Evolutionary conservation across 2,888 invertebrate genomes (phyloP), one percentile per base, ranked within the genome.

Genomic region (Sabatieria punctata): DNA sequence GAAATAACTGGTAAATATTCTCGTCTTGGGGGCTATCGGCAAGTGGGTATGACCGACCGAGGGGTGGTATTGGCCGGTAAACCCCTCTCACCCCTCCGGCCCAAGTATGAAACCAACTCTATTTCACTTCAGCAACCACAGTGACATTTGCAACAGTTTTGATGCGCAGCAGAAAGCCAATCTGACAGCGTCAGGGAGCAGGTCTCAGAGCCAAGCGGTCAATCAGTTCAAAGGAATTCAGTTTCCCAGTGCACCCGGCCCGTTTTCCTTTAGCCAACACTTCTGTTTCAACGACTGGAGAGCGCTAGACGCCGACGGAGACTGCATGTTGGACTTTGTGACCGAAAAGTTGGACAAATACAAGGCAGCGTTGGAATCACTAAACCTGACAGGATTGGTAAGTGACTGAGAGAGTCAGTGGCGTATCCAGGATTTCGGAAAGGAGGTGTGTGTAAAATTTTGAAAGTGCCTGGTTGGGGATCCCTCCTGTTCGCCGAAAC

Each of bases 211-310:
- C 8, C 48, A 51, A 2, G 35, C 60, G 6, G 57, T 55, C 8
- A 39, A 49, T 2, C 60, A 60, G 38, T 45, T 60, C 27, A 52
- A 53, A 35, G 60, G 60, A 38, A 54, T 63, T 27, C 57, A 63
- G 40, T 63, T 63, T 33, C 63, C 63, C 6, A 53, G 57, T 21
- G 46, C 49, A 40, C 52, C 60, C 1, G 53, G 23, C 63, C 59
- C 46, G 57, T 58, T 4, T 62, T 62, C 45, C 54, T 58, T 41
- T 61, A 64, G 55, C 53, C 26, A 33, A 51, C 59, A 61, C 26
- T 64, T 63, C 46, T 63, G 63, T 46, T 60, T 63, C 52, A 63
- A 64, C 48, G 63, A 64, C 43, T 64, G 63, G 63, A 47, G 53
- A 2, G 56, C 59, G 1, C 59, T 63, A 46, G 63, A 63, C 48